These are phyloP conservation scores for Clangula hyemalis DNA, from an alignment of 2,797 vertebrate species.

Conservation along the genomic window DNA sequence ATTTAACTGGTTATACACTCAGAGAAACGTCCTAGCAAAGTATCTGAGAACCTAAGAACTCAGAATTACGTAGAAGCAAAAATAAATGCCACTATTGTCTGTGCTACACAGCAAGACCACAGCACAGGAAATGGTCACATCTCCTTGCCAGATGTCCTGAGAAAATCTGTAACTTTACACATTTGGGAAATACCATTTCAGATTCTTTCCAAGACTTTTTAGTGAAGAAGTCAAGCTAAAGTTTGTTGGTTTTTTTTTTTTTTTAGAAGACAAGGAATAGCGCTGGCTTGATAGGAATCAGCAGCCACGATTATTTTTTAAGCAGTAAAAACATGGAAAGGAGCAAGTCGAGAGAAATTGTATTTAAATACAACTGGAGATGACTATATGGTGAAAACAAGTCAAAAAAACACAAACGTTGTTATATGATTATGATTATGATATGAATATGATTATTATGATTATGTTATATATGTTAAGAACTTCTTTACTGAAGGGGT, in stretches of 20 bases:
- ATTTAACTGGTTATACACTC: background rate
- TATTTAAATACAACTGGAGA: background rate
- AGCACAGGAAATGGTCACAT: background rate
- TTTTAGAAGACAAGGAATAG: background rate
- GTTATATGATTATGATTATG: background rate
- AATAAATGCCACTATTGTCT: background rate
- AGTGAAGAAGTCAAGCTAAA: background rate
- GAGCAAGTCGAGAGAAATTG: background rate
- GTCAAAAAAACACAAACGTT: background rate
- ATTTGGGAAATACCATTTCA: background rate
- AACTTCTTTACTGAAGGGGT: no score
- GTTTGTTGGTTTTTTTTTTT: background rate
- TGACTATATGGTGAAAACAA: background rate
- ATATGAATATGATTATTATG: no score
- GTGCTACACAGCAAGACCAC: background rate
- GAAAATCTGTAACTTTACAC: background rate
- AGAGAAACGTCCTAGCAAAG: background rate
- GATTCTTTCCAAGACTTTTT: background rate
- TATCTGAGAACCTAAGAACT: background rate
- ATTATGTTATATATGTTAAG: background rate
- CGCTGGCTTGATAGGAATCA: background rate
- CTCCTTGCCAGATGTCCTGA: background rate
- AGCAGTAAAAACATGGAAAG: background rate
- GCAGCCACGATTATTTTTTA: background rate
- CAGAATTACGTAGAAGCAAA: background rate